Conservation (phyloP, 2,113 vertebrate species). For the Vicugna pacos region DNA sequence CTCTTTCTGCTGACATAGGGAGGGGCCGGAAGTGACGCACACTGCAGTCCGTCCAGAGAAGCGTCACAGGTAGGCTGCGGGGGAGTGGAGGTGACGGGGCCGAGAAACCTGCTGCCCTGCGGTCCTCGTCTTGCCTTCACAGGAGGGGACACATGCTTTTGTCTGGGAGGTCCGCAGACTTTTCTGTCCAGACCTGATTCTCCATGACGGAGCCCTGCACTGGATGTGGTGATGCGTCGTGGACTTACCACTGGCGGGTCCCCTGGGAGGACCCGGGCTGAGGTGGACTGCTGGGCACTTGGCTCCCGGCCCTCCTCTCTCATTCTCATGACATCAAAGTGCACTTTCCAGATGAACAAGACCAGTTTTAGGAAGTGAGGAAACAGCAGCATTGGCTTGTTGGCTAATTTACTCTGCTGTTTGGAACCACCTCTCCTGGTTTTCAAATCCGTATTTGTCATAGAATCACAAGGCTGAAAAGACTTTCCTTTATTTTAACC, state of each 20-base stretch:
- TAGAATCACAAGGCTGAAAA: conserved; percentile 54
- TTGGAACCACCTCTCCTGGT: conserved; percentile 1
- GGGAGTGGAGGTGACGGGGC: conserved; percentile 53
- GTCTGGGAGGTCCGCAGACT: neutral
- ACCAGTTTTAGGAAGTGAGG: conserved; percentile 1
- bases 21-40: conserved; percentile 77
- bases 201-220: neutral
- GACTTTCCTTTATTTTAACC: conserved; percentile 73
- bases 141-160: neutral
- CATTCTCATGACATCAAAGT: neutral
- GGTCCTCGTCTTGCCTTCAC: neutral
- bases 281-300: neutral
- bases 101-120: conserved; percentile 26
- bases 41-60: conserved; percentile 76
- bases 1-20: conserved; percentile 79
- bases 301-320: neutral
- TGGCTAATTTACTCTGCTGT: conserved; percentile 20
- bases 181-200: neutral
- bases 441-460: conserved; percentile 66
- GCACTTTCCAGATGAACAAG: neutral
- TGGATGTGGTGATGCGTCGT: neutral
- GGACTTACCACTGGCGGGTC: neutral
- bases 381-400: neutral
- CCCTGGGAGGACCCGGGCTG: neutral
- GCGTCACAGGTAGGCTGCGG: conserved; percentile 79